A percentile compares a stretch with the other conserved stretches of the same genome.
Conservation (phyloP, 2,113 vertebrate species). For the Alethe castanea region DNA sequence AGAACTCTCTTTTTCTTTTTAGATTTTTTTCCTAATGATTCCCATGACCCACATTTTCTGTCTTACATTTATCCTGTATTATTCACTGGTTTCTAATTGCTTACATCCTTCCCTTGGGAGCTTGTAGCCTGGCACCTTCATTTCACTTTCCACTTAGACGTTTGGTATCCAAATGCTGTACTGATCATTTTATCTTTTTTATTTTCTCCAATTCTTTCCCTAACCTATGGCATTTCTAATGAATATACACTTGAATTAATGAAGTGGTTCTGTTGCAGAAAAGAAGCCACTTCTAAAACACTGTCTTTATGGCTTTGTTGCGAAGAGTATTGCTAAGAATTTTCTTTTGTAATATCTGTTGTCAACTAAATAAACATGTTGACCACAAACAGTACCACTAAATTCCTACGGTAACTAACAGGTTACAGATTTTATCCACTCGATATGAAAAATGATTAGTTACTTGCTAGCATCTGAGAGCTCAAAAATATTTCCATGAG, state of each 20-base stretch:
- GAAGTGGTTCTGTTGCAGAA: not conserved
- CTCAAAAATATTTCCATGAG: slow-evolving; percentile 4
- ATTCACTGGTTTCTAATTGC: not conserved
- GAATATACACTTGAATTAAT: not conserved
- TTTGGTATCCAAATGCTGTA: not conserved
- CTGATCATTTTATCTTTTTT: not conserved
- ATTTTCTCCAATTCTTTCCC: not conserved
- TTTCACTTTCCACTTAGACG: not conserved
- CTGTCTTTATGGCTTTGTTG: not conserved
- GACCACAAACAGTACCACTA: not conserved
- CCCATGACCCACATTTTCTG: not conserved
- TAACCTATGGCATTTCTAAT: not conserved
- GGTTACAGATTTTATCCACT: not conserved
- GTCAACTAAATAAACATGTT: slow-evolving; percentile 13
- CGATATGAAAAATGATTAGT: slow-evolving; percentile 1
- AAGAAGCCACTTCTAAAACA: not conserved
- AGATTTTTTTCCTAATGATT: not conserved
- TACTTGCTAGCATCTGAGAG: slow-evolving; percentile 1
- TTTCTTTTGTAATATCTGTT: not conserved
- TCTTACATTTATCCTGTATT: not conserved
- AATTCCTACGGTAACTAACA: not conserved
- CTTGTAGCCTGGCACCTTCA: not conserved
- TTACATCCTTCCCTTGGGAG: not conserved
- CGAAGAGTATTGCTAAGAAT: not conserved
- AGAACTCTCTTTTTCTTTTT: not conserved